These are phyloP conservation scores for Drosophila anomalipes DNA, from an alignment of 2,888 invertebrate genomes.

Conservation along the genomic window DNA sequence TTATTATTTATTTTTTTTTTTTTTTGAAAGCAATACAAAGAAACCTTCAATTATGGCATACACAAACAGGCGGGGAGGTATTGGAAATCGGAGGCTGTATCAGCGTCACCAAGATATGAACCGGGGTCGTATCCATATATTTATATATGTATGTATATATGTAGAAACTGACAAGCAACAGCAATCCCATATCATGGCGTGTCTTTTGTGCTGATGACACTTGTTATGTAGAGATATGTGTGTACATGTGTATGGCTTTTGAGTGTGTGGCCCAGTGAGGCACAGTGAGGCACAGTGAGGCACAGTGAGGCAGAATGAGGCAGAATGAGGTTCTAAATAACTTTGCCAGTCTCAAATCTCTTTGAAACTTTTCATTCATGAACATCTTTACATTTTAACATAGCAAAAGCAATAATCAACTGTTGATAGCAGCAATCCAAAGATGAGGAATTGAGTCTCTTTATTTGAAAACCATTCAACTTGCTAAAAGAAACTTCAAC, in stretches of 20 bases:
- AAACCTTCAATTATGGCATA: constrained; percentile 66
- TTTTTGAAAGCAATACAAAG: constrained; percentile 29
- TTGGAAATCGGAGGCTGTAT: constrained; percentile 2
- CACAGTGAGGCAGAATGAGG: constrained; percentile 11
- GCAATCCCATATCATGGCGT: constrained; percentile 48
- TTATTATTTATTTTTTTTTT: too few relatives aligned
- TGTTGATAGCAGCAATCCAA: background rate
- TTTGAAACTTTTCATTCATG: background rate
- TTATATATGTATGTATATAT: constrained; percentile 3
- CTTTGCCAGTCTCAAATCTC: background rate
- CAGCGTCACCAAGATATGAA: constrained; percentile 32
- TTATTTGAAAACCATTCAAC: background rate
- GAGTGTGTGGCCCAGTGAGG: background rate
- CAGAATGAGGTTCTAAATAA: background rate
- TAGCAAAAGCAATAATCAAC: background rate
- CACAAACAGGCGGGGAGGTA: constrained; percentile 16
- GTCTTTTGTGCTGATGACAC: constrained; percentile 74
- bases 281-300: constrained; percentile 11
- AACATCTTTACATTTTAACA: background rate
- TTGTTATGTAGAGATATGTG: constrained; percentile 57
- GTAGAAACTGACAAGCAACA: constrained; percentile 20
- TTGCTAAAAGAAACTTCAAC: background rate
- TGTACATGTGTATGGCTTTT: constrained; percentile 7
- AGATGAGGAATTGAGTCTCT: background rate
- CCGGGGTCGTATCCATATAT: constrained; percentile 42